A percentile compares a stretch with the other conserved stretches of the same genome.
These are phyloP conservation scores for Epizoanthus ramosus DNA, from an alignment of 92 coral and sea anemone species.

Conservation along the genomic window DNA sequence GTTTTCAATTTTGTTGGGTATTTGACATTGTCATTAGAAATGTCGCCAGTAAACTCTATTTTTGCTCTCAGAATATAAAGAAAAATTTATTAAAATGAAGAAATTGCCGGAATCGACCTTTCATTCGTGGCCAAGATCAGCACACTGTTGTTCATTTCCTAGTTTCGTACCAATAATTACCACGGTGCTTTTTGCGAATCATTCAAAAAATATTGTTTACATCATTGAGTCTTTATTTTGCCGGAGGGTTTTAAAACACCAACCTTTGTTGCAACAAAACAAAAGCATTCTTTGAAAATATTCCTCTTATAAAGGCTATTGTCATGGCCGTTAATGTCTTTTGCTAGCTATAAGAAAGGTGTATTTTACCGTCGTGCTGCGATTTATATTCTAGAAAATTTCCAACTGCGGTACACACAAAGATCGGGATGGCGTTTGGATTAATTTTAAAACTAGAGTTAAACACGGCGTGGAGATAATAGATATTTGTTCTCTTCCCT, in stretches of 20 bases:
- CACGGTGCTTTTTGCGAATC: conserved; percentile 21
- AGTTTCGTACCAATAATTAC: conserved; percentile 30
- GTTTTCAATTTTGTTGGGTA: neutral
- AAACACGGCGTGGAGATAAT: conserved; percentile 49
- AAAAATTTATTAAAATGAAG: conserved; percentile 14
- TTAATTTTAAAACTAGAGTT: conserved; percentile 9
- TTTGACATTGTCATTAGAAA: neutral
- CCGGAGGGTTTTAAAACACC: conserved; percentile 40
- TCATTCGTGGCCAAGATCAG: conserved; percentile 26
- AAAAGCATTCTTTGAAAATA: conserved; percentile 27
- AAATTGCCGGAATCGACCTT: neutral
- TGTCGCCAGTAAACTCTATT: neutral
- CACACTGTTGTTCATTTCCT: conserved; percentile 39
- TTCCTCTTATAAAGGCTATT: conserved; percentile 32
- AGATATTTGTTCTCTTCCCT: conserved; percentile 70
- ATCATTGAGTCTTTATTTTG: conserved; percentile 10
- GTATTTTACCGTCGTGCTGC: conserved; percentile 38
- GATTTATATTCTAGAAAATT: conserved; percentile 35
- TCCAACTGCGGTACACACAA: conserved; percentile 25
- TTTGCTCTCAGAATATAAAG: conserved; percentile 1
- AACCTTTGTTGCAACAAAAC: conserved; percentile 35
- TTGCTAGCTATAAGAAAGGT: conserved; percentile 22
- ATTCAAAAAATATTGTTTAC: conserved; percentile 35
- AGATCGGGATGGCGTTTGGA: neutral
- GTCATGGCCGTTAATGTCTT: conserved; percentile 32